These are phyloP conservation scores for Dinocampus coccinellae DNA, from an alignment of 2,888 invertebrate species.

Conservation along the genomic window DNA sequence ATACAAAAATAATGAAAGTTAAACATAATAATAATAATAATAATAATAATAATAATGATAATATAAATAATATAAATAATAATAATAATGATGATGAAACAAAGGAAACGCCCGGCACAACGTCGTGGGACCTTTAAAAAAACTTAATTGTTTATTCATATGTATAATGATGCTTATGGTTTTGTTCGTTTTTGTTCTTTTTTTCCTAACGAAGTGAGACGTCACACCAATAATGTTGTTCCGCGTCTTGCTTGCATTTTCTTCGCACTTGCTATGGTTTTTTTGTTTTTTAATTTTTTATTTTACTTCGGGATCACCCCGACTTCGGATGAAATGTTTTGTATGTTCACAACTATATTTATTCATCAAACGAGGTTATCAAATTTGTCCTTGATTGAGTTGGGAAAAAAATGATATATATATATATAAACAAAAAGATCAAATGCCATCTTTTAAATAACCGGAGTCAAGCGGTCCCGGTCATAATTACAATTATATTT, in stretches of 20 bases:
- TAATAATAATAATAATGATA: too few species aligned
- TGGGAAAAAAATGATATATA: slow-evolving; percentile 23
- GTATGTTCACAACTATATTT: slow-evolving; percentile 22
- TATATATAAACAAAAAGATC: slow-evolving; percentile 11
- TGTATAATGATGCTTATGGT: slow-evolving; percentile 51
- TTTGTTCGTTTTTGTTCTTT: slow-evolving; percentile 48
- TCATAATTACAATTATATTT: slow-evolving; percentile 56
- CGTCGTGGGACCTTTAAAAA: slow-evolving; percentile 53
- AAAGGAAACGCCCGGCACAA: slow-evolving; percentile 46
- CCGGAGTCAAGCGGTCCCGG: slow-evolving; percentile 47
- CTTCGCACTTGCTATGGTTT: slow-evolving; percentile 60
- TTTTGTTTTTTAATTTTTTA: slow-evolving; percentile 49
- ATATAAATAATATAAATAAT: too few species aligned
- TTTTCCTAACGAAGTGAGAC: slow-evolving; percentile 53
- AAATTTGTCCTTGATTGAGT: slow-evolving; percentile 12
- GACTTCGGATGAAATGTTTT: slow-evolving; percentile 36
- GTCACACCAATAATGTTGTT: slow-evolving; percentile 59
- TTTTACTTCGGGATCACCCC: slow-evolving; percentile 45
- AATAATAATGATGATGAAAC: too few species aligned
- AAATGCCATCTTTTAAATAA: too few species aligned
- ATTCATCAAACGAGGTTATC: slow-evolving; percentile 16
- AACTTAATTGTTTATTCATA: slow-evolving; percentile 55
- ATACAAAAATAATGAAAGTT: slow-evolving; percentile 49
- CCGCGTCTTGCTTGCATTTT: slow-evolving; percentile 62
- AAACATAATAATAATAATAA: slow-evolving; percentile 44